Percentiles rank a stretch among this genome's conserved stretches.
Evolutionary conservation across 2,888 invertebrate genomes (phyloP).

Genomic region (Caprella mutica): DNA sequence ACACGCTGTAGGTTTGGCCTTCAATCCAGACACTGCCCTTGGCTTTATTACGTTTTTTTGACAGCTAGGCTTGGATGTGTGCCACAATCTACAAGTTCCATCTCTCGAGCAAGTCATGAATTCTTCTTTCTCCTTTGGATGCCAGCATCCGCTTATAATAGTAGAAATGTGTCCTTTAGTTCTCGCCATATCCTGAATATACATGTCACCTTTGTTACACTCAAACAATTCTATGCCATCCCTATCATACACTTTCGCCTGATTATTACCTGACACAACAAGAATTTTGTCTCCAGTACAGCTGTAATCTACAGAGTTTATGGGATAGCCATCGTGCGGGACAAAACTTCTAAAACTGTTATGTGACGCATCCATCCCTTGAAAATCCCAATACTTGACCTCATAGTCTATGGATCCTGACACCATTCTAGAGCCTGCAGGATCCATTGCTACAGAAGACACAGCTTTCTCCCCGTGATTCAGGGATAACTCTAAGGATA

Average conservation of each 20-base stretch:
- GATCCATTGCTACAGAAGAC: constrained; percentile 80
- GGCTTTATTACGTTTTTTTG: constrained; percentile 64
- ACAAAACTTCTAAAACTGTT: constrained; percentile 83
- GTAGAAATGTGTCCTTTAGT: constrained; percentile 92
- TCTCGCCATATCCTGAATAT: constrained; percentile 82
- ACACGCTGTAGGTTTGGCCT: constrained; percentile 72
- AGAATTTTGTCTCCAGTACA: constrained; percentile 86
- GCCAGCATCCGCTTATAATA: constrained; percentile 82
- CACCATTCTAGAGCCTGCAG: constrained; percentile 79
- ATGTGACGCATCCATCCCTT: constrained; percentile 89
- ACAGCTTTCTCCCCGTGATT: constrained; percentile 82
- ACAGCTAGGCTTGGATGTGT: constrained; percentile 64
- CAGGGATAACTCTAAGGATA: constrained; percentile 56
- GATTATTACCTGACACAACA: constrained; percentile 76
- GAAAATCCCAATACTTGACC: constrained; percentile 96
- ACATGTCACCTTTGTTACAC: constrained; percentile 90
- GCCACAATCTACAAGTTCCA: constrained; percentile 86
- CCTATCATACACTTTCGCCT: constrained; percentile 80
- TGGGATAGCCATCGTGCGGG: constrained; percentile 89
- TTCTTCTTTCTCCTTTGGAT: constrained; percentile 78
- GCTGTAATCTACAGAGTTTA: constrained; percentile 79
- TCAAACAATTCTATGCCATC: constrained; percentile 89
- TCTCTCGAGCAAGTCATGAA: constrained; percentile 92
- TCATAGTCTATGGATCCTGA: constrained; percentile 93
- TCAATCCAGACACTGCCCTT: constrained; percentile 69